Base-by-base conservation (phyloP, 2,888 invertebrate genomes). In the Sesia apiformis region DNA sequence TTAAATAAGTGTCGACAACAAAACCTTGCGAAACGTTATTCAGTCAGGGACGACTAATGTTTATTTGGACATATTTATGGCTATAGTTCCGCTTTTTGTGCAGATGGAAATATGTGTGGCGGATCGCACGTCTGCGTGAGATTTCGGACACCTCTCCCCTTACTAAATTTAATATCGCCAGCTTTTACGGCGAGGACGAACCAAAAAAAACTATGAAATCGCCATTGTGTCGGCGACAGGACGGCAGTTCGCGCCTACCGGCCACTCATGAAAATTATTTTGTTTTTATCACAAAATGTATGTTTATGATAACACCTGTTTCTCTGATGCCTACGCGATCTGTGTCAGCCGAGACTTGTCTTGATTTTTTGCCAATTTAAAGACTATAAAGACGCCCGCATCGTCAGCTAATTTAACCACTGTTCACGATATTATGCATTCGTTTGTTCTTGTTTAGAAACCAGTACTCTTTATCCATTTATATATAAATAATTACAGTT, bases 61-160 rank as follows among this genome's bases (percentile, higher is more conserved):
- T 88, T 88, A 86, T 88, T 89, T 88, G 86, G 88, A 89, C 87
- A 90, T 90, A 90, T 90, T 90, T 90, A 90, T 90, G 88, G 90
- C 87, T 86, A 88, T 88, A 88, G 89, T 87, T 89, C 87, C 81
- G 85, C 86, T 88, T 90, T 90, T 90, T 90, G 89, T 88, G 78
- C 72, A 67, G 83, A 84, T 83, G 89, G 84, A 90, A 90, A 90
- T 90, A 90, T 90, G 90, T 90, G 90, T 90, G 89, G 90, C 90
- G 90, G 88, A 82, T 90, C 87, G 88, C 90, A 88, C 90, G 88
- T 88, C 86, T 81, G 81, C 87, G 89, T 82, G 90, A 88, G 90
- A 90, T 85, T 89, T 88, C 81, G 83, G 88, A 90, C 90, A 90
- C 90, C 90, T 90, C 87, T 81, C 81, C 83, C 84, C 82, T 88